phyloP scores from a whole-genome alignment of 2,113 vertebrate species.

The Pseudois nayaur region DNA sequence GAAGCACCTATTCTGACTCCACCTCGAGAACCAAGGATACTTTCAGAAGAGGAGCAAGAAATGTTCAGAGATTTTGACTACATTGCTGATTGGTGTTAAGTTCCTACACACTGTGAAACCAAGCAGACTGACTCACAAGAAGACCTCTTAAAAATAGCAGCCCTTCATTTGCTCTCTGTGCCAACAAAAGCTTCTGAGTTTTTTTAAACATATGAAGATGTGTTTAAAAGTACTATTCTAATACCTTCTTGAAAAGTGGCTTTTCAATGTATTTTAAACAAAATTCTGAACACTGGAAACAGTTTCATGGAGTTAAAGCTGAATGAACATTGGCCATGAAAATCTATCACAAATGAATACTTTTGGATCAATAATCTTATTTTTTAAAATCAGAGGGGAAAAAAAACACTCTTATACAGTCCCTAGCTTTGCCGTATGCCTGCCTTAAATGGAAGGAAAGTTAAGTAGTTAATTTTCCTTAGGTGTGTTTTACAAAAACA shows the following conservation, averaged over 20 bases:
- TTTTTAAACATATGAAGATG: slow-evolving; percentile 81
- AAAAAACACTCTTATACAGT: slow-evolving; percentile 52
- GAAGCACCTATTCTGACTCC: slow-evolving; percentile 97
- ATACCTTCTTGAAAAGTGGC: slow-evolving; percentile 78
- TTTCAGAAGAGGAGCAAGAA: slow-evolving; percentile 92
- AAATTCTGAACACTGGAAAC: slow-evolving; percentile 93
- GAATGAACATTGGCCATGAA: slow-evolving; percentile 67
- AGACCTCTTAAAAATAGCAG: slow-evolving; percentile 73
- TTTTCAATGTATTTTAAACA: slow-evolving; percentile 77
- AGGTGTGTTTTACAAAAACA: slow-evolving; percentile 47
- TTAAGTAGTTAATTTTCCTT: slow-evolving; percentile 54
- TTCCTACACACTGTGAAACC: slow-evolving; percentile 87
- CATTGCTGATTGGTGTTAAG: slow-evolving; percentile 97
- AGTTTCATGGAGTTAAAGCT: slow-evolving; percentile 75
- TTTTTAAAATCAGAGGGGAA: slow-evolving; percentile 20
- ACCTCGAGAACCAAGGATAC: slow-evolving; percentile 93
- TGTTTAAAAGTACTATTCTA: slow-evolving; percentile 77
- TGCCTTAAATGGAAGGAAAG: slow-evolving; percentile 71
- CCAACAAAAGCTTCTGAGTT: slow-evolving; percentile 84
- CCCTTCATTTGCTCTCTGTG: slow-evolving; percentile 83
- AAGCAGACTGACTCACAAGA: slow-evolving; percentile 80
- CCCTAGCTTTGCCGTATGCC: slow-evolving; percentile 58
- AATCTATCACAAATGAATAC: slow-evolving; percentile 44
- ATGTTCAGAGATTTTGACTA: slow-evolving; percentile 99
- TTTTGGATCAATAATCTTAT: slow-evolving; percentile 67